Conservation (phyloP, 2,888 invertebrate species). For the Ramazzottius varieornatus region DNA sequence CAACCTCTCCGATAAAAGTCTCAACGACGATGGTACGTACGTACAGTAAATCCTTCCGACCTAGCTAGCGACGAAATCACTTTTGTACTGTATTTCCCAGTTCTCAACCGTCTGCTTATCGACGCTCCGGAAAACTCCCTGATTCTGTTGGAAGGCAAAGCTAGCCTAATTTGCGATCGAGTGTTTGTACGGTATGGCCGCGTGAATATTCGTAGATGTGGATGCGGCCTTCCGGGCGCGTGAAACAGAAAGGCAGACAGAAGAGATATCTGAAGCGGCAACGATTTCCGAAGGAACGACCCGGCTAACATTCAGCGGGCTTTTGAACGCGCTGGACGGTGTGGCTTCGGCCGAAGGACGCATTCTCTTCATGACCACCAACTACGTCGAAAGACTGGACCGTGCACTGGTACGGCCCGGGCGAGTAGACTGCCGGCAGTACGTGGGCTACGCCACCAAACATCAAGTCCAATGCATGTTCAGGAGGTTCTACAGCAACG, state of each 20-base stretch:
- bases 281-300: constrained; percentile 20
- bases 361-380: constrained; percentile 25
- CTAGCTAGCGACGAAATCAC: too few species aligned
- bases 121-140: constrained; percentile 23
- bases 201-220: too few species aligned
- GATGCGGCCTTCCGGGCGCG: background rate
- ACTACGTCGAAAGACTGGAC: constrained; percentile 17
- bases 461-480: background rate
- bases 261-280: too few species aligned
- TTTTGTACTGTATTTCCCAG: too few species aligned
- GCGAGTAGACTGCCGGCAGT: background rate
- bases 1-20: constrained; percentile 21
- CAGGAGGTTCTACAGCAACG: background rate
- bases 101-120: constrained; percentile 21
- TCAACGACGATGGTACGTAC: constrained; percentile 24
- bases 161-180: too few species aligned
- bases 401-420: background rate
- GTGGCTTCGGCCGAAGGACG: constrained; percentile 24
- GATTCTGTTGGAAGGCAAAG: constrained; percentile 19
- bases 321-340: constrained; percentile 24
- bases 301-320: constrained; percentile 22
- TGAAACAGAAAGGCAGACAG: too few species aligned
- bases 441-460: background rate
- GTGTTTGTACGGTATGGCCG: too few species aligned
- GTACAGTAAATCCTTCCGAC: too few species aligned